Percentiles rank a stretch among this genome's conserved stretches.
phyloP scores from a whole-genome alignment of 2,888 invertebrate species.

The Hyppa rectilinea region DNA sequence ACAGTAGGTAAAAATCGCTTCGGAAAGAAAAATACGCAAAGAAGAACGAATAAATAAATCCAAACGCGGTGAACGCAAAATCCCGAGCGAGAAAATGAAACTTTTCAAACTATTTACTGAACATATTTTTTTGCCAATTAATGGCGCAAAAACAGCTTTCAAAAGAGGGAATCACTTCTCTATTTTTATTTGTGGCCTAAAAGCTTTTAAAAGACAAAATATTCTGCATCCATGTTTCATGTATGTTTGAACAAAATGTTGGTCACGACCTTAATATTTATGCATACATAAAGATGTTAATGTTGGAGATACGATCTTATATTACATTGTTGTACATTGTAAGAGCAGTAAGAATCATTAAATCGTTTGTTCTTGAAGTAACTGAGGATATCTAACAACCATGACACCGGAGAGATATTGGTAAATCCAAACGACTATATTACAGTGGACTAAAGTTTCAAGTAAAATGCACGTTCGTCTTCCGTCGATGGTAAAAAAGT shows the following conservation, averaged over 20 bases:
- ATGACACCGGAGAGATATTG: constrained; percentile 2
- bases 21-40: constrained; percentile 11
- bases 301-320: constrained; percentile 46
- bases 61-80: constrained; percentile 31
- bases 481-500: neutral
- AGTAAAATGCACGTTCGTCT: constrained; percentile 3
- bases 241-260: constrained; percentile 33
- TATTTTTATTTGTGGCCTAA: constrained; percentile 40
- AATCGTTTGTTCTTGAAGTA: constrained; percentile 35
- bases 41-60: constrained; percentile 30
- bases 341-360: constrained; percentile 26
- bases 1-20: neutral
- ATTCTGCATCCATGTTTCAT: constrained; percentile 36
- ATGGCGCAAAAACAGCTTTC: constrained; percentile 33
- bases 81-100: constrained; percentile 31
- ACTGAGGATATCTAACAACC: constrained; percentile 1
- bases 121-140: constrained; percentile 47
- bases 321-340: constrained; percentile 41
- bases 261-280: constrained; percentile 48
- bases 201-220: constrained; percentile 45
- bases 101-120: constrained; percentile 34
- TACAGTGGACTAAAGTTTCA: constrained; percentile 3
- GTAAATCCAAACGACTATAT: constrained; percentile 13
- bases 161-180: constrained; percentile 21
- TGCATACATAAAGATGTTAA: constrained; percentile 47